phyloP scores from a whole-genome alignment of 2,888 invertebrate species.

The Molanna angustata region DNA sequence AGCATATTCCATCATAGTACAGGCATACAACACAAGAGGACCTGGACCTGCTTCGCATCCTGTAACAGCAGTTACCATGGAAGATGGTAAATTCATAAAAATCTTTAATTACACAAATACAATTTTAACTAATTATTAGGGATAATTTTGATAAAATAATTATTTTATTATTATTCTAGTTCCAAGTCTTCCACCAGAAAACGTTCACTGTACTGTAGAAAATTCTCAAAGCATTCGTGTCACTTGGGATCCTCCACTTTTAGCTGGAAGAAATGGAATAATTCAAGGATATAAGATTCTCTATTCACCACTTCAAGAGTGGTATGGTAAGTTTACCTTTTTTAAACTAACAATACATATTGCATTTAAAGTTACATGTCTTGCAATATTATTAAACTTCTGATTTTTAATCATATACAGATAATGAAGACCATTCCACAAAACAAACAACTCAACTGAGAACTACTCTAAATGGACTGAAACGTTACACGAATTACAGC shows the following conservation, averaged over 20 bases:
- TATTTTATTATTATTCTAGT: conserved; percentile 51
- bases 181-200: conserved; percentile 81
- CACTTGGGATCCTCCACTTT: conserved; percentile 80
- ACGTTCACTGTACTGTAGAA: conserved; percentile 75
- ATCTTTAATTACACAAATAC: background rate
- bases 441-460: conserved; percentile 70
- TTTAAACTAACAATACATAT: background rate
- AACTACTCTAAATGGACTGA: conserved; percentile 70
- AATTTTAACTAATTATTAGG: background rate
- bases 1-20: conserved; percentile 77
- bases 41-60: conserved; percentile 82
- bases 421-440: conserved; percentile 72
- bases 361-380: background rate
- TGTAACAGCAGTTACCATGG: conserved; percentile 74
- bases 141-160: background rate
- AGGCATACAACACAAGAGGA: conserved; percentile 84
- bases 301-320: conserved; percentile 74
- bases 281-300: conserved; percentile 84
- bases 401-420: conserved; percentile 42
- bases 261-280: conserved; percentile 79
- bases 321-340: conserved; percentile 63
- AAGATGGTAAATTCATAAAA: conserved; percentile 78
- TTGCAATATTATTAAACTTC: background rate
- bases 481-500: conserved; percentile 89
- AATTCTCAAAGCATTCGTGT: conserved; percentile 83